Evolutionary conservation across 2,113 vertebrate genomes (phyloP).

Genomic region (Illadopsis cleaveri): DNA sequence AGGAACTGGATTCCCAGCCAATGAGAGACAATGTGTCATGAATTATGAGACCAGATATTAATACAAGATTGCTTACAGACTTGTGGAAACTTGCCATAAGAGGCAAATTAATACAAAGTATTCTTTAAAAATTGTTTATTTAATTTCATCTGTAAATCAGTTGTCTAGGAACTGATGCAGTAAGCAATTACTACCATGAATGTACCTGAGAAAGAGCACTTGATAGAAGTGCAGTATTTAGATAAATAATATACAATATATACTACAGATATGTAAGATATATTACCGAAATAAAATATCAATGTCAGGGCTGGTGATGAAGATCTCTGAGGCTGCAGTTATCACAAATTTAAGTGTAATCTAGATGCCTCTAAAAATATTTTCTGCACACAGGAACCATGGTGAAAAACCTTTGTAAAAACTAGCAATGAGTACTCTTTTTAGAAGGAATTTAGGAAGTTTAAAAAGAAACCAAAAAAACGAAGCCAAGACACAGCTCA

Average conservation of each 20-base stretch:
- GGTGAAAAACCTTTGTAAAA: neutral
- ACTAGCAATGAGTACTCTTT: neutral
- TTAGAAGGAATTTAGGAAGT: neutral
- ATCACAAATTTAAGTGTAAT: neutral
- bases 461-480: neutral
- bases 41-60: neutral
- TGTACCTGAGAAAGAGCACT: neutral
- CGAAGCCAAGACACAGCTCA: neutral
- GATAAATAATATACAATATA: neutral
- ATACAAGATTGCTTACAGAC: neutral
- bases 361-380: neutral
- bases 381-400: neutral
- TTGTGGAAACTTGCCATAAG: neutral
- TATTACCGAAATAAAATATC: neutral
- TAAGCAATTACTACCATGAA: neutral
- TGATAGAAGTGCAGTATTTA: neutral
- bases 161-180: neutral
- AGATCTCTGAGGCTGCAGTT: neutral
- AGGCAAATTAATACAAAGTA: neutral
- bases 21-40: neutral
- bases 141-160: neutral
- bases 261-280: neutral
- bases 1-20: neutral
- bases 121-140: neutral
- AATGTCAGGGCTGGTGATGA: neutral